phyloP scores from a whole-genome alignment of 1,140 invertebrate genomes.

The Galleria mellonella region DNA sequence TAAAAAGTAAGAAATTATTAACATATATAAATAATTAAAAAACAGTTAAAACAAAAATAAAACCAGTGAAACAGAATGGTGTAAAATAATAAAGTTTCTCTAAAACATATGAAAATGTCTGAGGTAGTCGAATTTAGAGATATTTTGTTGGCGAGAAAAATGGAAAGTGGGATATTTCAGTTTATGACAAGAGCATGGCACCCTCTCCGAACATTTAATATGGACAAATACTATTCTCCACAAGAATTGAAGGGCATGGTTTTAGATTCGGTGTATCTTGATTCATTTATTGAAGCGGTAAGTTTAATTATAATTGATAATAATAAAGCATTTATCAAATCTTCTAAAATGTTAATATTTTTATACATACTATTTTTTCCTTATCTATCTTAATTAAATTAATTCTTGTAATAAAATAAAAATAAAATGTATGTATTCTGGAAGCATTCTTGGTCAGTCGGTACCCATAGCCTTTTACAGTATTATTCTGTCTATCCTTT shows the following conservation, averaged over 20 bases:
- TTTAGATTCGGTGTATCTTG: conserved; percentile 44
- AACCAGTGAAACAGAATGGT: too few relatives aligned
- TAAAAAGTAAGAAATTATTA: too few relatives aligned
- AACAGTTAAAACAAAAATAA: too few relatives aligned
- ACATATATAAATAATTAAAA: too few relatives aligned
- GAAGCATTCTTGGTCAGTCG: too few relatives aligned
- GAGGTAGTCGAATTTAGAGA: conserved; percentile 37
- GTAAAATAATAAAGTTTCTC: too few relatives aligned
- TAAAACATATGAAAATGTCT: conserved; percentile 29
- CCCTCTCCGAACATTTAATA: conserved; percentile 33
- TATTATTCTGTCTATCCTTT: too few relatives aligned
- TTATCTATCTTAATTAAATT: too few relatives aligned
- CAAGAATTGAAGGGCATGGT: conserved; percentile 47
- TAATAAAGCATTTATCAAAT: not conserved
- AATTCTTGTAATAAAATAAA: too few relatives aligned
- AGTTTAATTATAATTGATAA: conserved; percentile 14
- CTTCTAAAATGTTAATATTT: not conserved
- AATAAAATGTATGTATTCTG: too few relatives aligned
- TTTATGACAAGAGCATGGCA: conserved; percentile 53
- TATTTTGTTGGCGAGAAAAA: conserved; percentile 55
- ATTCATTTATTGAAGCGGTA: conserved; percentile 51
- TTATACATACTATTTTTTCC: too few relatives aligned
- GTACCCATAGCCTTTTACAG: too few relatives aligned
- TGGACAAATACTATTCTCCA: conserved; percentile 36
- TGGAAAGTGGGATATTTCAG: conserved; percentile 45